A percentile compares a stretch with the other conserved stretches of the same genome.
Conservation (phyloP, 2,797 vertebrate genomes). For the Lindbergichthys nudifrons region DNA sequence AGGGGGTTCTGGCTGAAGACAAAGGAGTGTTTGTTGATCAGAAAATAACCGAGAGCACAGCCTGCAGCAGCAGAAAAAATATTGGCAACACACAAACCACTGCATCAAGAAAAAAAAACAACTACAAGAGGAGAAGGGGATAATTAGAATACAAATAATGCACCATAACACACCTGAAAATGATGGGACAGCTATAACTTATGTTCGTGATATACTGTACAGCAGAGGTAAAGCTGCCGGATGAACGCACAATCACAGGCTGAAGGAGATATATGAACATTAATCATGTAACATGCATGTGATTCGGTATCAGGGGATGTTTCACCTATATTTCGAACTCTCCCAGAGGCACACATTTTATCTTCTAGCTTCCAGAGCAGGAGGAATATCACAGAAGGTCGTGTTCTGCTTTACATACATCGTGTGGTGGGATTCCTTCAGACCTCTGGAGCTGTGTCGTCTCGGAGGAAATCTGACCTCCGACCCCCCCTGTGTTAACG, state of each 20-base stretch:
- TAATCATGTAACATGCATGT: slow-evolving; percentile 39
- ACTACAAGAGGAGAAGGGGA: neutral
- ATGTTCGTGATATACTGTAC: slow-evolving; percentile 16
- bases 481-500: slow-evolving; percentile 39
- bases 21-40: slow-evolving; percentile 55
- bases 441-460: neutral
- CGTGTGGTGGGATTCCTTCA: neutral
- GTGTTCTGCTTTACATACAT: slow-evolving; percentile 29
- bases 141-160: slow-evolving; percentile 24
- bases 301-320: slow-evolving; percentile 9
- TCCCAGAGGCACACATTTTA: slow-evolving; percentile 7
- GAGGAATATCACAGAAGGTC: neutral
- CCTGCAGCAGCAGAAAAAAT: slow-evolving; percentile 49
- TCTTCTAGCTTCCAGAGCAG: slow-evolving; percentile 18
- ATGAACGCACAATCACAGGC: slow-evolving; percentile 65
- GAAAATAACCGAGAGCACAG: slow-evolving; percentile 45
- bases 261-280: slow-evolving; percentile 29
- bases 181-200: neutral
- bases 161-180: neutral
- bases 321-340: slow-evolving; percentile 17
- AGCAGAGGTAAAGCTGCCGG: slow-evolving; percentile 68
- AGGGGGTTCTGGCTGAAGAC: slow-evolving; percentile 44
- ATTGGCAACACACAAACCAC: slow-evolving; percentile 50
- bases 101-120: slow-evolving; percentile 34
- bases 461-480: slow-evolving; percentile 41